Percentiles rank a stretch among this genome's conserved stretches.
Evolutionary conservation across 2,888 invertebrate species (phyloP).

Genomic region (Tiliacea aurago): DNA sequence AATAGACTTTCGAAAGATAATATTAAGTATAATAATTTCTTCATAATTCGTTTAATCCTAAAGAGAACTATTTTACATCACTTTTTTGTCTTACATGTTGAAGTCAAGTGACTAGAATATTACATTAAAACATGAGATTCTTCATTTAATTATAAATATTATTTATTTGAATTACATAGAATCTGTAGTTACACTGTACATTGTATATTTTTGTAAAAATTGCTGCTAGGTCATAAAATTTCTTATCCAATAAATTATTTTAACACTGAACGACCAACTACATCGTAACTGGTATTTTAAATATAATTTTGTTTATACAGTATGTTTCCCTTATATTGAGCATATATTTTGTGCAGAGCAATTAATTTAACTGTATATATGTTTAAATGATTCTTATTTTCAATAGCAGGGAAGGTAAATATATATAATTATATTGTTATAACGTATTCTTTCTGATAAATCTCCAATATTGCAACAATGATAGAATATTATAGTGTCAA

Average conservation of each 20-base stretch:
- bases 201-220: conserved; percentile 66
- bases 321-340: conserved; percentile 70
- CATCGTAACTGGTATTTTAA: conserved; percentile 49
- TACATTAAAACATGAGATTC: conserved; percentile 69
- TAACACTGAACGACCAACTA: conserved; percentile 60
- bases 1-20: conserved; percentile 67
- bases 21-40: conserved; percentile 50
- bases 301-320: conserved; percentile 59
- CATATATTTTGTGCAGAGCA: conserved; percentile 74
- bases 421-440: conserved; percentile 25
- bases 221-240: conserved; percentile 59
- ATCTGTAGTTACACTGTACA: conserved; percentile 64
- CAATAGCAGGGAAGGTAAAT: conserved; percentile 42
- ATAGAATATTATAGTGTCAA: conserved; percentile 66
- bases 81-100: conserved; percentile 85
- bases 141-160: conserved; percentile 56
- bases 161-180: conserved; percentile 60
- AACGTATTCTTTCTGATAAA: conserved; percentile 55
- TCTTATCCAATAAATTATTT: conserved; percentile 61
- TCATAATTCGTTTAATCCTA: conserved; percentile 66
- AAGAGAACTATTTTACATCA: conserved; percentile 84
- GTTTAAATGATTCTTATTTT: conserved; percentile 43
- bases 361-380: conserved; percentile 48
- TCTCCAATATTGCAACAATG: conserved; percentile 62
- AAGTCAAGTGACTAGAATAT: conserved; percentile 75